phyloP scores from a whole-genome alignment of 1,140 invertebrate genomes.

The Sitobion miscanthi region DNA sequence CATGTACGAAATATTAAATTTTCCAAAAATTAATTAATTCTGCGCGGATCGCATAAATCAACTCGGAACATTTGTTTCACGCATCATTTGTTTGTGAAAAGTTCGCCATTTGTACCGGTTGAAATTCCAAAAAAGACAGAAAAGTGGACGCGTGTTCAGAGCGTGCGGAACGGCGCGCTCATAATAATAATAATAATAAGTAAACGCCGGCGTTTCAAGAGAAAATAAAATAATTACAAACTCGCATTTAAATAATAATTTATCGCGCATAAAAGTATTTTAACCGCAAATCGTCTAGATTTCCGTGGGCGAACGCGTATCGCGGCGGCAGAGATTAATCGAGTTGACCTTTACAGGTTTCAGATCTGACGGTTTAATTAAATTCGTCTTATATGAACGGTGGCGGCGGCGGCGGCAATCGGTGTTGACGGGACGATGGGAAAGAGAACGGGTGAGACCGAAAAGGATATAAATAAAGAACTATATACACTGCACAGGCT shows the following conservation, averaged over 20 bases:
- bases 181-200: background rate
- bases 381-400: slow-evolving; percentile 18
- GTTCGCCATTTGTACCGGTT: background rate
- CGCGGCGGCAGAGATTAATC: slow-evolving; percentile 22
- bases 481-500: background rate
- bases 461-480: slow-evolving; percentile 34
- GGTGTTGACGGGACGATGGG: background rate
- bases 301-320: background rate
- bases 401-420: background rate
- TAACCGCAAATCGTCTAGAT: background rate
- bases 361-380: slow-evolving; percentile 41
- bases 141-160: background rate
- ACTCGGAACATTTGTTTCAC: background rate
- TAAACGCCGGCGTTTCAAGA: background rate
- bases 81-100: slow-evolving; percentile 5
- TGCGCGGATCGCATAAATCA: background rate
- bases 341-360: slow-evolving; percentile 38
- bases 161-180: background rate
- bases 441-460: background rate
- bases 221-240: slow-evolving; percentile 10
- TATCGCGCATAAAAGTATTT: background rate
- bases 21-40: background rate
- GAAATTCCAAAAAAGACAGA: background rate
- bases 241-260: slow-evolving; percentile 19
- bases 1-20: background rate